Conservation (phyloP, 2,888 invertebrate genomes). For the Eupithecia inturbata region DNA sequence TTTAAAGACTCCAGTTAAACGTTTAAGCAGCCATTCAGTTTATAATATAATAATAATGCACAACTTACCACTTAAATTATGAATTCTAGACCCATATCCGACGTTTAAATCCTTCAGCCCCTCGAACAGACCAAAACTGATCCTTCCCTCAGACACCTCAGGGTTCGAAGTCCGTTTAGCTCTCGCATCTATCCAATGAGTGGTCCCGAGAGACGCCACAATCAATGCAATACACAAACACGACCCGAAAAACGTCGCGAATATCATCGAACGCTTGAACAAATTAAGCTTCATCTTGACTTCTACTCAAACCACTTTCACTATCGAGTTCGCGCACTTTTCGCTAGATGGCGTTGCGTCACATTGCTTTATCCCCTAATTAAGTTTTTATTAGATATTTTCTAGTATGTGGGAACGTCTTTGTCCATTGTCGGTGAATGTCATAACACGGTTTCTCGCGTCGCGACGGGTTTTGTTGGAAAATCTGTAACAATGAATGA, state of each 20-base stretch:
- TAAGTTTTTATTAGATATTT: constrained; percentile 58
- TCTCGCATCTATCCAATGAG: constrained; percentile 91
- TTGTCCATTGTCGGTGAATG: constrained; percentile 62
- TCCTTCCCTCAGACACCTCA: constrained; percentile 88
- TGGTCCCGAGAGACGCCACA: constrained; percentile 92
- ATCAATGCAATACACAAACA: constrained; percentile 90
- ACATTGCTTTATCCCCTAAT: constrained; percentile 62
- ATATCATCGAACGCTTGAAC: constrained; percentile 91
- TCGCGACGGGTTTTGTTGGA: constrained; percentile 56
- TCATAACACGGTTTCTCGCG: constrained; percentile 55
- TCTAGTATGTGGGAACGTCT: constrained; percentile 64
- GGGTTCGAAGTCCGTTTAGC: constrained; percentile 88
- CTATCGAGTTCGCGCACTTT: constrained; percentile 56
- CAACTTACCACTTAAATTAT: constrained; percentile 89
- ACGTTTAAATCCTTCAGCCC: constrained; percentile 91
- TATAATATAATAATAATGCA: not conserved
- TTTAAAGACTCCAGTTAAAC: not conserved
- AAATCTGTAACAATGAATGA: constrained; percentile 71
- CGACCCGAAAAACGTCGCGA: constrained; percentile 91
- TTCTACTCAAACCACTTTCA: constrained; percentile 59
- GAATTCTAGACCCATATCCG: constrained; percentile 91
- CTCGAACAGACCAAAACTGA: constrained; percentile 94
- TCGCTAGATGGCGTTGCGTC: constrained; percentile 73
- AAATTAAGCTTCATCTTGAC: constrained; percentile 85
- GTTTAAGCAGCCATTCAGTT: not conserved